Percentiles rank a stretch among this genome's conserved stretches.
Conservation (phyloP, 2,113 vertebrate species). For the Alethe diademata region DNA sequence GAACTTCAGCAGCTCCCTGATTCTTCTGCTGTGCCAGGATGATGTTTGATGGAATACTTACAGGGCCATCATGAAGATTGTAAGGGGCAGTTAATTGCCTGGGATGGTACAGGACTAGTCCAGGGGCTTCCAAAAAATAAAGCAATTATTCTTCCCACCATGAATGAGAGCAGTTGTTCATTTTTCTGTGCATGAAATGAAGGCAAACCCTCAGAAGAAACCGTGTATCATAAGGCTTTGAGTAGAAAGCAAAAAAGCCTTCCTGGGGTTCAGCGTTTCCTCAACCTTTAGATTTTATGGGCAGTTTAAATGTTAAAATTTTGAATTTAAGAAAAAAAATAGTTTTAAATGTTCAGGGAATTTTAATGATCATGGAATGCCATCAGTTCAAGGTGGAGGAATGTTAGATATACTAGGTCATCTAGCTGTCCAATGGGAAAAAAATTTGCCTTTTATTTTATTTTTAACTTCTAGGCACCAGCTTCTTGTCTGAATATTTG, state of each 20-base stretch:
- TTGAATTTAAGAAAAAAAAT: neutral
- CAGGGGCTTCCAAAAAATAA: neutral
- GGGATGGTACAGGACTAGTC: neutral
- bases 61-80: neutral
- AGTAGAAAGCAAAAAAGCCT: neutral
- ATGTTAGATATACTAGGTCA: neutral
- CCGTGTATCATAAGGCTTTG: neutral
- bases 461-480: neutral
- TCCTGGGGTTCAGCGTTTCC: neutral
- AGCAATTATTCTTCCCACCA: neutral
- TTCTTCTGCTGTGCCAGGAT: neutral
- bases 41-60: neutral
- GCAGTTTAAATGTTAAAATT: neutral
- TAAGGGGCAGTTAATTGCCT: neutral
- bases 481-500: neutral
- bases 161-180: neutral
- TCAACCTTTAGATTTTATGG: rapidly evolving
- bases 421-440: neutral
- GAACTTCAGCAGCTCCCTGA: neutral
- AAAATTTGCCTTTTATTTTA: neutral
- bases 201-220: neutral
- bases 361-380: neutral
- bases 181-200: neutral
- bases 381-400: neutral
- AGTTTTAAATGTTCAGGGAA: neutral